Evolutionary conservation across 1,140 invertebrate species (phyloP).

Genomic region (Drosophila pectinifera): DNA sequence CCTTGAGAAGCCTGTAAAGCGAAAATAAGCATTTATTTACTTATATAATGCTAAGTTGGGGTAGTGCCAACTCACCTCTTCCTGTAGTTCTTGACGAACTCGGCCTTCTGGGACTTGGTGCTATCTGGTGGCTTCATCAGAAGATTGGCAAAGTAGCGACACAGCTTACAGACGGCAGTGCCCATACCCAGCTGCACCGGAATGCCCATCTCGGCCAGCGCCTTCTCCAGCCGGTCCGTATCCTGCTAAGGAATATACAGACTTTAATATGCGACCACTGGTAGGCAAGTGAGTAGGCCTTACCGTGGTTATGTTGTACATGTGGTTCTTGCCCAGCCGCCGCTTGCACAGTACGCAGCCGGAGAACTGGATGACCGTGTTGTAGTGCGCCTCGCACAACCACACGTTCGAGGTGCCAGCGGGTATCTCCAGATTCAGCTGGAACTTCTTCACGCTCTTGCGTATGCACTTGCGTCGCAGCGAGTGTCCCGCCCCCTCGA

Average conservation of each 20-base stretch:
- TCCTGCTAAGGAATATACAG: conserved; percentile 84
- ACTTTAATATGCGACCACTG: neutral
- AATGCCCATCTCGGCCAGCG: conserved; percentile 88
- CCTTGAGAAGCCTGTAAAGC: conserved; percentile 88
- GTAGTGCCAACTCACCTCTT: conserved; percentile 86
- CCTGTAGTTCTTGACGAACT: conserved; percentile 89
- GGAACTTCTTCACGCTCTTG: conserved; percentile 89
- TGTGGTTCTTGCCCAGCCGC: conserved; percentile 89
- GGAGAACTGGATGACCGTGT: conserved; percentile 89
- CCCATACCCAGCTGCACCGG: conserved; percentile 87
- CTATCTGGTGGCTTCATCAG: conserved; percentile 87
- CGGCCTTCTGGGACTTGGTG: conserved; percentile 86
- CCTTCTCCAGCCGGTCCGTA: conserved; percentile 88
- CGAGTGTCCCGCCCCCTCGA: conserved; percentile 88
- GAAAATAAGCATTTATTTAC: neutral
- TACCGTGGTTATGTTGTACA: conserved; percentile 88
- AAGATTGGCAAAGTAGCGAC: conserved; percentile 90
- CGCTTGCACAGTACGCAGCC: conserved; percentile 91
- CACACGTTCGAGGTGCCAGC: conserved; percentile 85
- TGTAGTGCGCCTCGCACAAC: conserved; percentile 88
- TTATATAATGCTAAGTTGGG: neutral
- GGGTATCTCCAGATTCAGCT: conserved; percentile 78
- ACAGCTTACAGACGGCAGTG: conserved; percentile 91
- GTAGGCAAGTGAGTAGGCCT: neutral
- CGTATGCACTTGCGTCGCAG: conserved; percentile 92